Base-by-base conservation (phyloP, 2,888 invertebrate genomes). In the Cordilura impudica region DNA sequence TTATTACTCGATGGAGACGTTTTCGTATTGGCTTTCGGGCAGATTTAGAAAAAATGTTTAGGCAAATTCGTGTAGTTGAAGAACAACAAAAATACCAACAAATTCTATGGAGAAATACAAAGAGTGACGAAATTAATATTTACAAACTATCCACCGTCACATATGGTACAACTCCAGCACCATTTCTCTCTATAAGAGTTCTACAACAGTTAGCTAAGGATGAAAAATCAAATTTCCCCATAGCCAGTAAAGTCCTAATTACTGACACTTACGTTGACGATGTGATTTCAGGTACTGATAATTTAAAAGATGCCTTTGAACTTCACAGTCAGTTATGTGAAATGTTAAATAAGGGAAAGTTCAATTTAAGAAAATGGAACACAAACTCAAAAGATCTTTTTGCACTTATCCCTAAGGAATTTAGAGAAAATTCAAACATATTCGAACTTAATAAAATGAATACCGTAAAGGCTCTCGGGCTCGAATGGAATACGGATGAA, bases 31-130 rank as follows among this genome's bases (percentile, higher is more conserved):
- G 56, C 0, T 81, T 82, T 54, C 18, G 71, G 3, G 54, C 78
- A 35, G 81, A 82, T 54, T 21, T 82, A 2, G 73, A 75, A 12
- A 78, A 81, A 49, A 82, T 82, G 75, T 82, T 81, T 31, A 39
- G 80, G 0, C 76, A 82, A 45, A 81, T 81, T n/a, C 16, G 12
- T 3, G 58, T 77, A 0, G 23, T 47, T 18, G 14, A 70, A 23
- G 45, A 63, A 5, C 78, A 80, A 3, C 81, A 76, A 29, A 61
- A 58, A 6, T 73, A 76, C 21, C 81, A 78, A 56, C 71, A 67
- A 49, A 71, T 78, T 47, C 29, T 81, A 2, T 76, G 69, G 76
- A 53, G 71, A 49, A 43, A 45, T 18, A 10, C 56, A 8, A 4
- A 14, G 2, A 60, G 43, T 7, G 35, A 70, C 4, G 14, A 58